These are phyloP conservation scores for Notodonta ziczac DNA, from an alignment of 2,888 invertebrate genomes.

Conservation along the genomic window DNA sequence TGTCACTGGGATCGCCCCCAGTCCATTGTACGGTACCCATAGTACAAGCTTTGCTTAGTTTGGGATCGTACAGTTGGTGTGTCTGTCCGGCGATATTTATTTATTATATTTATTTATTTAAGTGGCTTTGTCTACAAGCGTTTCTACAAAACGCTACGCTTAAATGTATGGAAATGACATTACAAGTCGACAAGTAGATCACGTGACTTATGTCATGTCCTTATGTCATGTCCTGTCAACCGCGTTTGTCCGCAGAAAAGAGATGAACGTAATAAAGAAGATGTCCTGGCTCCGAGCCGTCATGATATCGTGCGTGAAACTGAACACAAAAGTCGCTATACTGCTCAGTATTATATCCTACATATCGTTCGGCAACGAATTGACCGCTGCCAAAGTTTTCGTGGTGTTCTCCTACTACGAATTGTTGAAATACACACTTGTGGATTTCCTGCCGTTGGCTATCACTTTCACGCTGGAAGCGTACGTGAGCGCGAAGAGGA, in stretches of 20 bases:
- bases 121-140: too few relatives aligned
- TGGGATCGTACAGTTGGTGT: too few relatives aligned
- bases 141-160: too few relatives aligned
- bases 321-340: conserved; percentile 91
- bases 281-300: conserved; percentile 88
- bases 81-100: too few relatives aligned
- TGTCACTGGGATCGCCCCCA: too few relatives aligned
- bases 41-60: too few relatives aligned
- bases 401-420: conserved; percentile 93
- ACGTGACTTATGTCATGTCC: too few relatives aligned
- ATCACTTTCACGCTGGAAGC: conserved; percentile 91
- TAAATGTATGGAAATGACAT: too few relatives aligned
- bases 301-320: conserved; percentile 89
- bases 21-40: too few relatives aligned
- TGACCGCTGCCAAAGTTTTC: conserved; percentile 91
- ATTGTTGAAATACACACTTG: conserved; percentile 90
- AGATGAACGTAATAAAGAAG: conserved; percentile 87
- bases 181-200: too few relatives aligned
- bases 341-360: conserved; percentile 90
- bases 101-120: too few relatives aligned
- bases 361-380: conserved; percentile 85
- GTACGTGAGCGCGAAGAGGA: conserved; percentile 88
- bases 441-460: conserved; percentile 91
- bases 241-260: conserved; percentile 77
- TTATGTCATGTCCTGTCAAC: too few relatives aligned